A percentile compares a stretch with the other conserved stretches of the same genome.
Conservation (phyloP, 1,140 invertebrate genomes). For the Rhopalosiphum padi region DNA sequence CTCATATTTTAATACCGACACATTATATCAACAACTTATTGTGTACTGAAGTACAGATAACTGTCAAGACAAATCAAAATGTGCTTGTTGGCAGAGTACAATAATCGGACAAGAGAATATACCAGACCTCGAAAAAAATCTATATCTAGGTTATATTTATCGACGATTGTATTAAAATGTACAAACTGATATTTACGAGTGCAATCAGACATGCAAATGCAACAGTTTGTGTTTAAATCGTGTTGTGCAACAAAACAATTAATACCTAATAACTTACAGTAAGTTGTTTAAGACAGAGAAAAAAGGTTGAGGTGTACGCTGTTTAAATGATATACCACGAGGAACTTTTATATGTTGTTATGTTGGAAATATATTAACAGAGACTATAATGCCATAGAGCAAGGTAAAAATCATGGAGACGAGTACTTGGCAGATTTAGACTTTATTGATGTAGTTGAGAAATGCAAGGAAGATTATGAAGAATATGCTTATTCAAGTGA, state of each 20-base stretch:
- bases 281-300: constrained; percentile 86
- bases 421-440: constrained; percentile 96
- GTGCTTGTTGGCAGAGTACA: constrained; percentile 90
- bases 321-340: constrained; percentile 91
- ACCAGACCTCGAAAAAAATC: constrained; percentile 64
- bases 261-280: constrained; percentile 80
- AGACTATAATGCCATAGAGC: constrained; percentile 84
- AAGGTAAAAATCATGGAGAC: constrained; percentile 86
- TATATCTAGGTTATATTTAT: constrained; percentile 80
- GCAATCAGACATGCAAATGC: constrained; percentile 86
- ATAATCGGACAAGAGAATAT: constrained; percentile 72
- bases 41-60: no score
- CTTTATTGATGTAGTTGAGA: constrained; percentile 92
- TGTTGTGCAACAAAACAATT: constrained; percentile 89
- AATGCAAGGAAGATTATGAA: constrained; percentile 81
- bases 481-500: constrained; percentile 66
- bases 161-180: constrained; percentile 82
- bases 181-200: constrained; percentile 93
- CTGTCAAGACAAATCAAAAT: constrained; percentile 85
- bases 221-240: constrained; percentile 81
- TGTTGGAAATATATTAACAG: constrained; percentile 89
- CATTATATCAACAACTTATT: no score
- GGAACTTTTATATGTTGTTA: constrained; percentile 96
- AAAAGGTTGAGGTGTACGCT: constrained; percentile 94
- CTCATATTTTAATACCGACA: no score